These are phyloP conservation scores for Leucophenga montana DNA, from an alignment of 2,888 invertebrate genomes.

Conservation along the genomic window DNA sequence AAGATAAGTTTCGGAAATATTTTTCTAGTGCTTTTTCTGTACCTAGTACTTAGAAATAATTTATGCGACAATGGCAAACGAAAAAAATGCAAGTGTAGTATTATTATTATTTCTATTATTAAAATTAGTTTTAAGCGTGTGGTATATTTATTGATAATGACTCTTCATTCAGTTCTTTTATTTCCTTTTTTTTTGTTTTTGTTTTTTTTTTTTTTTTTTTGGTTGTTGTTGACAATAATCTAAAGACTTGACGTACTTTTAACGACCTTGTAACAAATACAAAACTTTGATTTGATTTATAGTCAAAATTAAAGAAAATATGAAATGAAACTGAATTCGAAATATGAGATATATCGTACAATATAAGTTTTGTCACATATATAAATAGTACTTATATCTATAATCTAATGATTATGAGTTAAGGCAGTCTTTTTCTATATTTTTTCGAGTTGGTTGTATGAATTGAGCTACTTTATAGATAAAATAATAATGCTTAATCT, in stretches of 20 bases:
- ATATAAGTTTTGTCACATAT: no score
- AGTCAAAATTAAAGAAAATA: background rate
- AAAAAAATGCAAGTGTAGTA: background rate
- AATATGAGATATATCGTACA: no score
- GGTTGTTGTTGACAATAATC: no score
- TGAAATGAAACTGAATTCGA: no score
- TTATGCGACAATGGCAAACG: background rate
- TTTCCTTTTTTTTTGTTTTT: no score
- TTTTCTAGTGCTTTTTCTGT: background rate
- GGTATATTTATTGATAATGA: background rate
- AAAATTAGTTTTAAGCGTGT: constrained; percentile 7
- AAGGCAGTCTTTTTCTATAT: no score
- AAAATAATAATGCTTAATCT: no score
- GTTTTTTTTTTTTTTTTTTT: no score
- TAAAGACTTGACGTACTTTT: constrained; percentile 1
- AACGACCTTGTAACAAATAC: constrained; percentile 18
- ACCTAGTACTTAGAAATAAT: background rate
- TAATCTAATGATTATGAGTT: no score
- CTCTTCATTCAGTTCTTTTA: background rate
- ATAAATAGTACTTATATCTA: no score
- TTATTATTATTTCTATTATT: constrained; percentile 1
- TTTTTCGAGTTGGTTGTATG: no score
- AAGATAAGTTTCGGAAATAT: constrained; percentile 46
- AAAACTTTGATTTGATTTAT: background rate
- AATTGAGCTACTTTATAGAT: no score